phyloP scores from a whole-genome alignment of 2,113 vertebrate genomes.

The Cyanoderma ruficeps region DNA sequence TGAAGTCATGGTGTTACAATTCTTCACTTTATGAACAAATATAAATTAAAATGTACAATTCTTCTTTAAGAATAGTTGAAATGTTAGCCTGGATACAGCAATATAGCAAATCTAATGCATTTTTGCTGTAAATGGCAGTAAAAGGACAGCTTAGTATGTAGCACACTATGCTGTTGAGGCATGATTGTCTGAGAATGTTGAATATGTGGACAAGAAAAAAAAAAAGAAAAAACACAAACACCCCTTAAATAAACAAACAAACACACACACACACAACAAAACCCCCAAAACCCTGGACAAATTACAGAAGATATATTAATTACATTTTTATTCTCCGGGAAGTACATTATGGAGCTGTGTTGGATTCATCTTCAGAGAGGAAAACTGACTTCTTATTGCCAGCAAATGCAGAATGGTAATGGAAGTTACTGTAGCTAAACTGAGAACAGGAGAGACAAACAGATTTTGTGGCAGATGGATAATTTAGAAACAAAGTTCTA shows the following conservation, averaged over 20 bases:
- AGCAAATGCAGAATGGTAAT: neutral
- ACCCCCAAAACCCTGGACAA: fast-evolving
- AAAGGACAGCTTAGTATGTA: neutral
- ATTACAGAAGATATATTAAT: neutral
- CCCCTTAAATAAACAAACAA: too few species aligned
- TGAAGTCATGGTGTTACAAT: neutral
- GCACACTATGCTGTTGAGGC: neutral
- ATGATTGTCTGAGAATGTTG: neutral
- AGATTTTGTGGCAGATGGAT: neutral
- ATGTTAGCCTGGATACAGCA: neutral
- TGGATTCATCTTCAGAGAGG: neutral
- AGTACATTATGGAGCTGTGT: neutral
- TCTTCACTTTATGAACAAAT: neutral
- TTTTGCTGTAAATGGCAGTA: neutral
- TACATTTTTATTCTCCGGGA: neutral
- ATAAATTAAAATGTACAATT: neutral
- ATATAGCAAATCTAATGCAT: neutral
- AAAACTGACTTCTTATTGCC: neutral
- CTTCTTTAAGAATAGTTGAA: neutral
- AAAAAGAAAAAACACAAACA: fast-evolving
- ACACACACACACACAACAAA: too few species aligned
- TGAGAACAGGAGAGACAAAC: neutral
- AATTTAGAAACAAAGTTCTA: neutral
- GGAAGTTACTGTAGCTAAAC: neutral
- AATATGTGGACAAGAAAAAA: neutral